A percentile compares a stretch with the other conserved stretches of the same genome.
Evolutionary conservation across 2,888 invertebrate genomes (phyloP).

Genomic region (Chamaedrilus cognettii): DNA sequence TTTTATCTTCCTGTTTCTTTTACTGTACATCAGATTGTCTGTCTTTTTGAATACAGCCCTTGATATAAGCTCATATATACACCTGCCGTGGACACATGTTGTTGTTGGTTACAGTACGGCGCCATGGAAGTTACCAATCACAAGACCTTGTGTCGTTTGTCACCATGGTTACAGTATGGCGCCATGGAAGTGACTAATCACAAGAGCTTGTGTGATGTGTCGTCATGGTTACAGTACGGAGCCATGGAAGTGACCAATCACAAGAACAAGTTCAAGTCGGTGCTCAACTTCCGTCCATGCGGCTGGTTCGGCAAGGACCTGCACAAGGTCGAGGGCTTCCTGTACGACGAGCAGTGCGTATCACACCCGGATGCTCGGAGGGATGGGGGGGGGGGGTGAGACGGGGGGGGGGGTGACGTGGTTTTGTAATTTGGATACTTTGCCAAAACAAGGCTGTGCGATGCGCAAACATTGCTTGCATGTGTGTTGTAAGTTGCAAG

Average conservation of each 20-base stretch:
- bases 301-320: slow-evolving; percentile 87
- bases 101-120: slow-evolving; percentile 55
- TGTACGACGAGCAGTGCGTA: slow-evolving; percentile 75
- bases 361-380: too few species aligned
- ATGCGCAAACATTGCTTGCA: too few species aligned
- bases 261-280: slow-evolving; percentile 66
- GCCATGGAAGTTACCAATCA: slow-evolving; percentile 61
- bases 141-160: too few species aligned
- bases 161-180: slow-evolving; percentile 55
- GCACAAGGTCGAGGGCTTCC: slow-evolving; percentile 86
- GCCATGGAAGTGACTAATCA: slow-evolving; percentile 60
- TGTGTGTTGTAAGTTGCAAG: too few species aligned
- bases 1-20: too few species aligned
- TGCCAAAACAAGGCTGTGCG: too few species aligned
- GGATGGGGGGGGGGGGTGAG: too few species aligned
- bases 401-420: too few species aligned
- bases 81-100: not conserved
- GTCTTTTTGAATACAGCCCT: not conserved
- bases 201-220: too few species aligned
- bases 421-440: too few species aligned
- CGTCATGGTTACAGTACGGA: slow-evolving; percentile 55
- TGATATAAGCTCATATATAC: too few species aligned
- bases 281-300: slow-evolving; percentile 85
- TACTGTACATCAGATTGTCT: too few species aligned
- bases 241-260: slow-evolving; percentile 61